Conservation (phyloP, 2,113 vertebrate genomes). For the Triplophysa siluroides region DNA sequence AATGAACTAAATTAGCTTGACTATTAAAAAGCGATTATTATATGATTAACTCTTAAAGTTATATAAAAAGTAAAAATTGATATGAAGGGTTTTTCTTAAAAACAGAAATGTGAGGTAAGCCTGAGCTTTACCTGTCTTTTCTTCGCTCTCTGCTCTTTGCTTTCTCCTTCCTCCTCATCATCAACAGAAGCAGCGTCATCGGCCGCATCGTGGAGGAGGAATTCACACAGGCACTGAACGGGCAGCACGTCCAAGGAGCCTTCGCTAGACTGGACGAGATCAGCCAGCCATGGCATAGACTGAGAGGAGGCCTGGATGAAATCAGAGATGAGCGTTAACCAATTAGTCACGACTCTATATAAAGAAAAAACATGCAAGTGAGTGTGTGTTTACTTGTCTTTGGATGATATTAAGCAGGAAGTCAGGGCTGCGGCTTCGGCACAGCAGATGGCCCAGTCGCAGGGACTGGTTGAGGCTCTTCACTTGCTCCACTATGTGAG, state of each 20-base stretch:
- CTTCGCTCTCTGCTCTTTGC: constrained; percentile 92
- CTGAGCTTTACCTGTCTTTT: constrained; percentile 83
- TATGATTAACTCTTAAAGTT: too few species aligned
- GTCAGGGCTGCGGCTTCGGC: constrained; percentile 92
- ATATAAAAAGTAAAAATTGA: too few species aligned
- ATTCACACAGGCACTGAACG: constrained; percentile 96
- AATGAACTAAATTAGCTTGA: too few species aligned
- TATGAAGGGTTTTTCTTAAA: neutral
- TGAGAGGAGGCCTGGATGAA: constrained; percentile 88
- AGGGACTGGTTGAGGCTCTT: constrained; percentile 93
- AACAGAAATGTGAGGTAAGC: neutral
- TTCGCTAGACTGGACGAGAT: constrained; percentile 96
- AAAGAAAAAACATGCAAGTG: neutral
- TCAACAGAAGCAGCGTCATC: constrained; percentile 81
- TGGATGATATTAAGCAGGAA: constrained; percentile 98
- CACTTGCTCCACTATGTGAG: constrained; percentile 90
- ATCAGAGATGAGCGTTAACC: neutral
- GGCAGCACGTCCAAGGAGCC: constrained; percentile 96
- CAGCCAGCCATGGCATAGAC: constrained; percentile 98
- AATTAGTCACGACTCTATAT: neutral
- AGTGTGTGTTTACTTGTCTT: constrained; percentile 81
- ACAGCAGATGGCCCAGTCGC: constrained; percentile 92
- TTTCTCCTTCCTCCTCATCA: constrained; percentile 92
- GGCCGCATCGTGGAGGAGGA: constrained; percentile 92
- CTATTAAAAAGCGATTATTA: too few species aligned